These are phyloP conservation scores for Coelogynopora nodosa DNA, from an alignment of 2,888 invertebrate species.

Conservation along the genomic window DNA sequence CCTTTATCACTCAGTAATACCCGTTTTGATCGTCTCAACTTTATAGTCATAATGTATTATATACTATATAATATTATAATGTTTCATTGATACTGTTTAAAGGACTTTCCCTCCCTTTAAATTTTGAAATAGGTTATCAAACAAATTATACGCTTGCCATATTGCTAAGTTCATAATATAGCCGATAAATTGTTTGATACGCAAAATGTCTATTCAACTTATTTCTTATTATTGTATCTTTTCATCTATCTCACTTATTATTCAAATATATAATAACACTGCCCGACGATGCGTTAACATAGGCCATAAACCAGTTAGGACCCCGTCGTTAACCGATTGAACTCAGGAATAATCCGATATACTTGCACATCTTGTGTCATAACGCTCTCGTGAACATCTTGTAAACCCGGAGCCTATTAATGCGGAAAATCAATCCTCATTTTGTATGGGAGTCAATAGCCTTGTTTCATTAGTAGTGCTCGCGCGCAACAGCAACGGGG, in stretches of 20 bases:
- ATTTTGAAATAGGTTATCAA: conserved; percentile 14
- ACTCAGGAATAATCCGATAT: conserved; percentile 7
- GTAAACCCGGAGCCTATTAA: conserved; percentile 3
- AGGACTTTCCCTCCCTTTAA: not conserved
- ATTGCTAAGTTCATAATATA: not conserved
- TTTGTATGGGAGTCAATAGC: conserved; percentile 14
- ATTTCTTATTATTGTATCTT: not conserved
- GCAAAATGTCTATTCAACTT: not conserved
- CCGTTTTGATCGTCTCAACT: too few species aligned
- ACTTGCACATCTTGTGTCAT: conserved; percentile 9
- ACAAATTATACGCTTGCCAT: not conserved
- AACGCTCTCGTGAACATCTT: conserved; percentile 6
- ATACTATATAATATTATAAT: too few species aligned
- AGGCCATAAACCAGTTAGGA: not conserved
- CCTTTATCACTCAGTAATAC: too few species aligned
- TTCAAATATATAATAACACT: not conserved
- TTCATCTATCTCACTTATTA: not conserved
- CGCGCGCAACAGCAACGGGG: not conserved
- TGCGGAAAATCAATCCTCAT: conserved; percentile 31
- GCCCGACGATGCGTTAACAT: not conserved
- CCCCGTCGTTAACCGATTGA: not conserved
- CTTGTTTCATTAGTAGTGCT: not conserved
- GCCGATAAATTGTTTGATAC: not conserved
- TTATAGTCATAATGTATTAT: too few species aligned
- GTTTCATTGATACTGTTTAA: too few species aligned